phyloP scores from a whole-genome alignment of 2,888 invertebrate species.

The Kryphioiulus occultus region DNA sequence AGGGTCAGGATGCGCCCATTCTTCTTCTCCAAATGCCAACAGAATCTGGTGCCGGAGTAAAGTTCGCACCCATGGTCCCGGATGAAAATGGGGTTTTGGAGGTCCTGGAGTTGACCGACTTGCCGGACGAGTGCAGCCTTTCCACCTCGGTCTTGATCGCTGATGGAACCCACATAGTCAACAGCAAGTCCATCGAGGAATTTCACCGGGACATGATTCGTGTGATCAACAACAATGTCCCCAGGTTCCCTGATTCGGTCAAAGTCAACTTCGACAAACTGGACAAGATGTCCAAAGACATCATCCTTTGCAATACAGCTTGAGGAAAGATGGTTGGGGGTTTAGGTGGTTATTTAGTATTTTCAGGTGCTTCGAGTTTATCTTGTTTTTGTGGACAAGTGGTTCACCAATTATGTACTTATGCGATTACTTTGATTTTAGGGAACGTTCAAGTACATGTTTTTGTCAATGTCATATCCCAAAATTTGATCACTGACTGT shows the following conservation, averaged over 20 bases:
- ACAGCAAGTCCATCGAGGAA: background rate
- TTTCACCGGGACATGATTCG: background rate
- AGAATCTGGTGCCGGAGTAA: background rate
- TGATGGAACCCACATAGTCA: background rate
- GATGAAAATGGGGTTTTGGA: background rate
- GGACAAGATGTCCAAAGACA: background rate
- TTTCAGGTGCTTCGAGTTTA: background rate
- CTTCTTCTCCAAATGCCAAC: background rate
- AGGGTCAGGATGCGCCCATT: background rate
- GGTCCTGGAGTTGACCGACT: background rate
- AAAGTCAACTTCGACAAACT: background rate
- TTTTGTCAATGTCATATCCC: no score
- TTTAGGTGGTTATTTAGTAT: background rate
- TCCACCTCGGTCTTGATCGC: background rate
- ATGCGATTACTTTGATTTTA: no score
- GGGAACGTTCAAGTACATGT: no score
- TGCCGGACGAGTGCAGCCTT: constrained; percentile 10
- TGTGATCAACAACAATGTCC: background rate
- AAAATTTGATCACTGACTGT: no score
- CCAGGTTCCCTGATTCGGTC: background rate
- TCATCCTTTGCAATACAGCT: background rate
- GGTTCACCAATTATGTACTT: background rate
- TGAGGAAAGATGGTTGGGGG: background rate
- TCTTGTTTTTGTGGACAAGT: background rate
- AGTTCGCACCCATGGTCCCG: background rate